Evolutionary conservation across 1,140 invertebrate genomes (phyloP), one percentile per base, ranked within the genome.

Genomic region (Drosophila willistoni): DNA sequence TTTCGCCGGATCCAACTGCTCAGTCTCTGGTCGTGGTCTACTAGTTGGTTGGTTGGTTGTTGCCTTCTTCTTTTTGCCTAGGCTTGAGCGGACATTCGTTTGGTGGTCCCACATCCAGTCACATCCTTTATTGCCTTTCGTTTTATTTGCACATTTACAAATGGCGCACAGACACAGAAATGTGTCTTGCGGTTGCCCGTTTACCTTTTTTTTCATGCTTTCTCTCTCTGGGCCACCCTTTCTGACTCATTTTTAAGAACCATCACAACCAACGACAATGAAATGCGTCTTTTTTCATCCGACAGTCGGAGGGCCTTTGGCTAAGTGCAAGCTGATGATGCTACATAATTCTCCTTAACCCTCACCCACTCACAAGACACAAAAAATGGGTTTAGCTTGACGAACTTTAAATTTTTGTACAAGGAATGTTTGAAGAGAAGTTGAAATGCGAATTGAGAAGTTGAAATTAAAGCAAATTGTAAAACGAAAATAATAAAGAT

Each of bases 111-210:
- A 25, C 76, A 61, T 64, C 65, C 57, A 36, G 51, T 29, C 47
- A 65, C 54, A 68, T 44, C 81, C 62, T 67, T 86, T 85, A 85
- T 84, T 85, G 77, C 81, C 70, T 78, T 78, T 84, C 81, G 77
- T 84, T 84, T 84, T 86, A 86, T 86, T 86, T 86, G 76, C 79
- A 79, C 82, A 87, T 87, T 86, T 86, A 87, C 83, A 86, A 86
- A 86, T 86, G 83, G 83, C 68, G 63, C 73, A 69, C 36, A 78
- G 41, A 70, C 81, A 67, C 68, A 75, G 72, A 79, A 68, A 64
- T 64, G 39, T 68, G 39, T 68, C 66, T 76, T 85, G 81, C 65
- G 82, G 82, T 66, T 79, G 59, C 33, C 51, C 17, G 33, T 71
- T 77, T 41, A 33, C 68, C 70, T 83, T 85, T 86, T 79, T 81